Evolutionary conservation across 2,113 vertebrate species (phyloP), one percentile per base, ranked within the genome.

Genomic region (Etheostoma cragini): DNA sequence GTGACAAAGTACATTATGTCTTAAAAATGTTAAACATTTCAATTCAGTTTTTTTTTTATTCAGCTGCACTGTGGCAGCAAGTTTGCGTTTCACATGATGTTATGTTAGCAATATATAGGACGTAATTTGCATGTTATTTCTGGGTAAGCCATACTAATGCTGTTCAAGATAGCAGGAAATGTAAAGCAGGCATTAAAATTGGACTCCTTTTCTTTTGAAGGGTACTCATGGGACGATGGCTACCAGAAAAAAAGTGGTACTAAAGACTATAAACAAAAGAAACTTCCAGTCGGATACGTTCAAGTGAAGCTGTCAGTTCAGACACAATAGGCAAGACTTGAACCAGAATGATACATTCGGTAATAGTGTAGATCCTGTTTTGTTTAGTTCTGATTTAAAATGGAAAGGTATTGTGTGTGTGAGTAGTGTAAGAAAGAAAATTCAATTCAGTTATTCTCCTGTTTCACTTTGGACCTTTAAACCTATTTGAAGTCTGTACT

Each of bases 101-200:
- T 42, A 11, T 42, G 45, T 63, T 66, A 72, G 45, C 19, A 42
- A 69, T 64, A 50, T 81, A 80, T 77, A 66, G 68, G 65, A 63
- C 30, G 7, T n/a, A 22, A 87, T 85, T 80, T 81, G 85, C 83
- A 85, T 81, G 45, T 35, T 76, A 30, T 71, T 73, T 76, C 71
- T 17, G 54, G 5, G 77, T 53, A 57, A 60, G 5, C n/a, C 35
- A 0, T 64, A 38, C 64, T 42, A 49, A 67, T 72, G 72, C 75
- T 70, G 58, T 63, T 76, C 19, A 46, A 78, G 54, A 74, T 82
- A 67, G 72, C 72, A 85, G 54, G 42, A 71, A 82, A 84, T 56
- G 42, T 38, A 21, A 56, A 63, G 72, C 78, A 52, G 14, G 63
- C 70, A 72, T 50, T 73, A 71, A 79, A 88, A 76, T 77, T 61